Conservation (phyloP, 2,113 vertebrate species). For the Nesogale talazaci region DNA sequence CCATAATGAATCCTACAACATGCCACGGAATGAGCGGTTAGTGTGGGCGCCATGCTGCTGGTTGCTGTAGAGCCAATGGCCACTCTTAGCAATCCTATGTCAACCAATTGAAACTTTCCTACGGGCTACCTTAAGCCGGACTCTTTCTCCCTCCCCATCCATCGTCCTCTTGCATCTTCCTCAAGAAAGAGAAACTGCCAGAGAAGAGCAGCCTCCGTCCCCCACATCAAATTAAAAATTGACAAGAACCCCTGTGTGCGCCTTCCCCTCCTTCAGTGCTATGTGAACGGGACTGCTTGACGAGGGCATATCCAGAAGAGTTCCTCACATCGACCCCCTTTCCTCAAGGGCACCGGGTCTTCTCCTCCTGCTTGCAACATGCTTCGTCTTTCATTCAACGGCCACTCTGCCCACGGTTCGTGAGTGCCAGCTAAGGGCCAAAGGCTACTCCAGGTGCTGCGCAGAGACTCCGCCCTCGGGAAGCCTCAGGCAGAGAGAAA, state of each 20-base stretch:
- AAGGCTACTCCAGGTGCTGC: neutral
- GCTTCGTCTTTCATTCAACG: no score
- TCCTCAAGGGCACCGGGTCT: neutral
- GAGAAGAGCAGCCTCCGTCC: neutral
- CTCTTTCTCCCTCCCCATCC: neutral
- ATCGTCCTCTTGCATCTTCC: neutral
- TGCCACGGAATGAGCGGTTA: neutral
- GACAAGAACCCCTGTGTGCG: rapidly evolving
- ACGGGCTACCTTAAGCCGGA: neutral
- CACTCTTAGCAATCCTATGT: neutral
- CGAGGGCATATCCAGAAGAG: no score
- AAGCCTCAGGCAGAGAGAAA: neutral
- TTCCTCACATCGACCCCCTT: neutral
- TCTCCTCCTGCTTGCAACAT: no score
- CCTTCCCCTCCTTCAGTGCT: neutral
- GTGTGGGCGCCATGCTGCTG: neutral
- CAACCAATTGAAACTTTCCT: neutral
- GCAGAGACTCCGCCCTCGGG: neutral
- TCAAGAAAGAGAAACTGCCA: neutral
- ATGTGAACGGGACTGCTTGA: neutral
- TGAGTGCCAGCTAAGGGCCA: neutral
- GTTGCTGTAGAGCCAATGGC: neutral
- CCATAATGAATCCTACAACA: neutral
- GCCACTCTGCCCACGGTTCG: neutral
- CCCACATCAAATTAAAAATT: neutral